Conservation (phyloP, 2,113 vertebrate species). For the Podocnemis expansa region DNA sequence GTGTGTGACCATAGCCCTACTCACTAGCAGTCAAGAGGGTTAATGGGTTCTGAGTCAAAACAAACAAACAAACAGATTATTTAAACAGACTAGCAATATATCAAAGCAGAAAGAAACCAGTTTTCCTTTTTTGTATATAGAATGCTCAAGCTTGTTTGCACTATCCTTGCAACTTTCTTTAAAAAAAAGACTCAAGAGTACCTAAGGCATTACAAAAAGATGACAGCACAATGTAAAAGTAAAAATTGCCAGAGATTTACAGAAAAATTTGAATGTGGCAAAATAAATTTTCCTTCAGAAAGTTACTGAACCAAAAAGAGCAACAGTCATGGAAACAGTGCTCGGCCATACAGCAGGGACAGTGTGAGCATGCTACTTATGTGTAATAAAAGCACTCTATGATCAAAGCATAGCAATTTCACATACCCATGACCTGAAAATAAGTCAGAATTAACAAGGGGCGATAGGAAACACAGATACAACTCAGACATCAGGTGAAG, state of each 20-base stretch:
- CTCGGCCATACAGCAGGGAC: neutral
- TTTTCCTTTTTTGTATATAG: too few species aligned
- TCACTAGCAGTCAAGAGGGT: neutral
- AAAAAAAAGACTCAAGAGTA: neutral
- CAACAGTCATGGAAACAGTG: neutral
- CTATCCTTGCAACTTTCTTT: neutral
- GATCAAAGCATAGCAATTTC: neutral
- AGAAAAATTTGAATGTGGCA: too few species aligned
- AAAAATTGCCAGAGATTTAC: too few species aligned
- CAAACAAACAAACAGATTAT: neutral
- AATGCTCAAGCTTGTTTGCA: too few species aligned
- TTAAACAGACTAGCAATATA: neutral
- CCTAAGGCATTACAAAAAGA: neutral
- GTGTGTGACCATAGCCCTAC: too few species aligned
- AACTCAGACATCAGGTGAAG: neutral
- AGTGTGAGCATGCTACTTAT: neutral
- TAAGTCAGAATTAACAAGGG: neutral
- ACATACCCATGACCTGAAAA: neutral
- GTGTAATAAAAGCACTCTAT: slow-evolving; percentile 9
- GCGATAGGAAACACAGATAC: neutral
- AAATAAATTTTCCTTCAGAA: neutral
- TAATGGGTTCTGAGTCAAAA: neutral
- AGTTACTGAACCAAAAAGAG: neutral
- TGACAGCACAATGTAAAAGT: neutral
- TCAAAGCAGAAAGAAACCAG: neutral